Base-by-base conservation (phyloP, 1,140 invertebrate species). In the Chlorops oryzae region DNA sequence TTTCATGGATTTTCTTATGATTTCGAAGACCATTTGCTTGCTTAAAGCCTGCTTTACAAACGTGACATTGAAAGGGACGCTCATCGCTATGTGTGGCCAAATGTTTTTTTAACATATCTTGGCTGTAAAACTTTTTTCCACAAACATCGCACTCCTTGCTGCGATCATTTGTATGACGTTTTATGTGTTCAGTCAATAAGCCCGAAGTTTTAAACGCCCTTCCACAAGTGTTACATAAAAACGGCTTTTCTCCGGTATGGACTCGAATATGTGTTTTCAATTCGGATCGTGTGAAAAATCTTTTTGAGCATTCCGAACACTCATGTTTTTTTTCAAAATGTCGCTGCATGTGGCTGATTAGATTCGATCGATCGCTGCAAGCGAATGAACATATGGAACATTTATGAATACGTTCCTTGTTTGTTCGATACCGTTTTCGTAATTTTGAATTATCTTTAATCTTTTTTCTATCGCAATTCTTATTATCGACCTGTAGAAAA, bases 221-320 rank as follows among this genome's bases (percentile, higher is more conserved):
- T 10, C 59, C 60, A 34, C 60, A 61, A 10, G 59, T 52, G 22
- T 61, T 49, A 40, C 60, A 61, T 34, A 57, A 55, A 18, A 55
- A 61, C 27, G 59, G 60, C 22, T 56, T 49, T 28, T 59, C 56
- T 0, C 60, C 60, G 3, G 60, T 62, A 18, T 62, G 60, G 13
- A 28, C 22, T 0, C 60, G 59, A 1, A 47, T 45, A 17, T 62
- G 59, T 2, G 54, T 50, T 13, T 46, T 47, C 0, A 61, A 48
- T 17, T 62, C 57, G 0, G 57, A 34, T n/a, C 41, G 55, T 41
- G 42, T 55, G 21, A 50, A 48, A 7, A 59, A 59, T 0, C 43
- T 48, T 23, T 59, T 59, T 27, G 52, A 52, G n/a, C 57, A 59
- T 20, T 59, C 47, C n/a, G 49, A 32, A 22, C 57, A 59, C 12